These are phyloP conservation scores for Eristalinus aeneus DNA, from an alignment of 2,888 invertebrate genomes.

Conservation along the genomic window DNA sequence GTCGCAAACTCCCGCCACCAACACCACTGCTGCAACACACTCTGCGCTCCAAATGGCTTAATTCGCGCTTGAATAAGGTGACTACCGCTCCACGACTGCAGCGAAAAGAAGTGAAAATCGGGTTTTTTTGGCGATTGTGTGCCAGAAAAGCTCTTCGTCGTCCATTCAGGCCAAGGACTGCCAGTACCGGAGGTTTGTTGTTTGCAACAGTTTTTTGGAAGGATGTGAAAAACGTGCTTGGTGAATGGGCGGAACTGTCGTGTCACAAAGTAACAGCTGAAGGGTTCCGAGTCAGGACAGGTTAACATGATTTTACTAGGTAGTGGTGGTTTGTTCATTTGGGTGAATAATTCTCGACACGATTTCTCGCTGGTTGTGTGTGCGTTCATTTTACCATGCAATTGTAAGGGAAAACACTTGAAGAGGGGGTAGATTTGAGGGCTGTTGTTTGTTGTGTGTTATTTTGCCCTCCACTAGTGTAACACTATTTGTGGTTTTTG, in stretches of 20 bases:
- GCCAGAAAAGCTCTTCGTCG: background rate
- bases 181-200: constrained; percentile 7
- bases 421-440: constrained; percentile 14
- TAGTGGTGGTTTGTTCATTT: constrained; percentile 21
- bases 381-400: constrained; percentile 19
- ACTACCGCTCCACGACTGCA: constrained; percentile 1
- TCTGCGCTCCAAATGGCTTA: constrained; percentile 37
- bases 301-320: constrained; percentile 21
- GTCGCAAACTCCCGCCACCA: no score
- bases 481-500: background rate
- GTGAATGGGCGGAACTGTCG: background rate
- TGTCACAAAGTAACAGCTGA: constrained; percentile 28
- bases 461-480: background rate
- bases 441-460: background rate
- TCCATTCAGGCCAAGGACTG: constrained; percentile 48
- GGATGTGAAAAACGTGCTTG: background rate
- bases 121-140: constrained; percentile 31
- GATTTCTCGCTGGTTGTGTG: constrained; percentile 1
- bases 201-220: background rate
- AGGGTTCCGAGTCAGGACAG: constrained; percentile 42
- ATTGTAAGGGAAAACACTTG: constrained; percentile 21
- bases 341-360: constrained; percentile 19
- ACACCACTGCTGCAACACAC: background rate
- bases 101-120: background rate
- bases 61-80: constrained; percentile 16